Base-by-base conservation (phyloP, 2,113 vertebrate species). In the Copsychus sechellarum region DNA sequence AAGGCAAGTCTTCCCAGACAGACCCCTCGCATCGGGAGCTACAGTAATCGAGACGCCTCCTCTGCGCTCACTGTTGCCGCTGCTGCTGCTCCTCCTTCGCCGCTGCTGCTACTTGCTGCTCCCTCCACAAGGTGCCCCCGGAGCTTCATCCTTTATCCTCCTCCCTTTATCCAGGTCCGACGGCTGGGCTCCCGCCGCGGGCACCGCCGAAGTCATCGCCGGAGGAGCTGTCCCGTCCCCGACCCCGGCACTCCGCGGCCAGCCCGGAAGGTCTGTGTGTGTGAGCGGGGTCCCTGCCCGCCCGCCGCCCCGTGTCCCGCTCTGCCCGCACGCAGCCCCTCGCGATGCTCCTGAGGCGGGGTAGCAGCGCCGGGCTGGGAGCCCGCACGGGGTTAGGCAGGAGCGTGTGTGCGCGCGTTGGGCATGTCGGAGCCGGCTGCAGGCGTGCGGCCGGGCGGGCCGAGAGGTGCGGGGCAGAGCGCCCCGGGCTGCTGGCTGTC, bases 1-100 rank as follows among this genome's bases (percentile, higher is more conserved):
- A 90, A 96, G 98, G 98, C 97, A 87, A 98, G 98, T 97, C 96
- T 97, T 97, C 96, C 97, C 97, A 97, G 96, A 92, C 94, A 95
- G 95, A 97, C 90, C 92, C 95, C 95, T 95, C 69, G 50, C 92
- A 86, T 79, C 66, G 54, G 95, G 96, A 93, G 96, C 97, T 87
- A 92, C 90, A 67, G 74, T 54, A 18, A 76, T 7, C 81, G 50
- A 81, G 28, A 81, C 89, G 71, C 54, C 86, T 90, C 88, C 53
- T 70, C 66, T 61, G 51, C 77, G 18, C 31, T 51, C 48, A 6
- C 57, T 67, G 33, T 8, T 47, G 85, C 87, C 8, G 73, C 92
- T 36, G 88, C 94, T 29, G 80, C 95, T 57, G 76, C 94, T 70
- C 62, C 73, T 90, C 76, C 58, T 58, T 69, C 71, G 82, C 92